Evolutionary conservation across 2,888 invertebrate species (phyloP).

Genomic region (Drosophila melanosoma): DNA sequence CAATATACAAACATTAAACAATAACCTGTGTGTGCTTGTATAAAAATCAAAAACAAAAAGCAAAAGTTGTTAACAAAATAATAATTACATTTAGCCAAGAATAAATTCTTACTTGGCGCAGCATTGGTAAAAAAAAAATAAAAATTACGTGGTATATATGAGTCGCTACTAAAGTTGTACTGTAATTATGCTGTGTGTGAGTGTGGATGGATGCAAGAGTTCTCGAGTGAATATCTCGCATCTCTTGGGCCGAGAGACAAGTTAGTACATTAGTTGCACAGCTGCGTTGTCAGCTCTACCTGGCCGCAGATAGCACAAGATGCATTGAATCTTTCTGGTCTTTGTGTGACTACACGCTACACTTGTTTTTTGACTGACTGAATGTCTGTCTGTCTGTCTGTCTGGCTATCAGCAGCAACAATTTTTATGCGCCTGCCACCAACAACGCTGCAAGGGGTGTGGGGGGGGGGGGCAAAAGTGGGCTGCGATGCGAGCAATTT

Average conservation of each 20-base stretch:
- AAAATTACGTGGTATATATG: constrained; percentile 17
- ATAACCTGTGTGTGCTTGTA: not conserved
- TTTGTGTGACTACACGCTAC: constrained; percentile 59
- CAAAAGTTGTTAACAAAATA: not conserved
- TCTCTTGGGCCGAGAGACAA: constrained; percentile 11
- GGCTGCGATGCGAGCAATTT: constrained; percentile 56
- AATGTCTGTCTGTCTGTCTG: constrained; percentile 2
- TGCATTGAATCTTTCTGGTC: constrained; percentile 57
- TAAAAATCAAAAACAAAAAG: not conserved
- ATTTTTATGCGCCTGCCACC: constrained; percentile 71
- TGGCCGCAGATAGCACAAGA: constrained; percentile 58
- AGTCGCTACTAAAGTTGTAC: not conserved
- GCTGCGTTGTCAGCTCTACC: constrained; percentile 58
- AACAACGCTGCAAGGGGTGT: constrained; percentile 38
- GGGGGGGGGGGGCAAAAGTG: constrained; percentile 34
- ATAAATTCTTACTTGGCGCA: not conserved
- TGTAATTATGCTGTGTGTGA: not conserved
- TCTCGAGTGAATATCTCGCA: constrained; percentile 8
- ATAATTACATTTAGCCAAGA: not conserved
- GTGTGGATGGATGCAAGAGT: constrained; percentile 6
- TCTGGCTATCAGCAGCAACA: constrained; percentile 32
- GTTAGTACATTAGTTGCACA: constrained; percentile 74
- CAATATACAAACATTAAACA: not conserved
- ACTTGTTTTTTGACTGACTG: constrained; percentile 43
- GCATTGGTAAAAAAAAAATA: not conserved